A percentile compares a stretch with the other conserved stretches of the same genome.
These are phyloP conservation scores for Rhamnusium bicolor DNA, from an alignment of 2,888 invertebrate species.

Conservation along the genomic window DNA sequence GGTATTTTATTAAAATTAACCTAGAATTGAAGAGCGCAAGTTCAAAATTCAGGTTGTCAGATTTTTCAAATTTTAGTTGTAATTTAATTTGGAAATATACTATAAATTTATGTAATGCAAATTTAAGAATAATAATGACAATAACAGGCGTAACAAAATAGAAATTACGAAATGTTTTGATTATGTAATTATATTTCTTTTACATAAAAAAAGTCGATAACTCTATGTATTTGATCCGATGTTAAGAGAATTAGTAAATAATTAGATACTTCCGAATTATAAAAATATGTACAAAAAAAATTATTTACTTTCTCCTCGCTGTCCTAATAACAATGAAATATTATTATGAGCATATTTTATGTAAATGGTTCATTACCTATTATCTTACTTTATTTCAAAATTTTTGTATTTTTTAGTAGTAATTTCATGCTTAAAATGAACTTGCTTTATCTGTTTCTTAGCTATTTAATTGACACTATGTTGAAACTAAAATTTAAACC, in stretches of 20 bases:
- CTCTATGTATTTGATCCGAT: not conserved
- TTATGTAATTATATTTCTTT: not conserved
- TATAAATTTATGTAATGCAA: not conserved
- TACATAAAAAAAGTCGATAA: not conserved
- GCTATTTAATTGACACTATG: not conserved
- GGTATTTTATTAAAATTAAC: not conserved
- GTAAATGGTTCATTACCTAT: conserved; percentile 7
- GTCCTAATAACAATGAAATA: not conserved
- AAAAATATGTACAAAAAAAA: not conserved
- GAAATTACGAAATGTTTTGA: not conserved
- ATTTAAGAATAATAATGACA: not conserved
- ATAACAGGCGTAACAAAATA: not conserved
- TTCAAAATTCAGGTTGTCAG: not conserved
- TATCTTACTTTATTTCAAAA: not conserved
- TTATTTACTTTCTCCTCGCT: conserved; percentile 1
- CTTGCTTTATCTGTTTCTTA: not conserved
- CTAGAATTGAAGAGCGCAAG: not conserved
- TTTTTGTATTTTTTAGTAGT: not conserved
- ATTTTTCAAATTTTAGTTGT: not conserved
- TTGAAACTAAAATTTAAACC: not conserved
- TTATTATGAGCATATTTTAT: not conserved
- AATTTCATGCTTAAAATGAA: conserved; percentile 10
- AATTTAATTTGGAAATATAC: not conserved
- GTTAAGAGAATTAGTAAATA: not conserved
- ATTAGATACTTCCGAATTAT: not conserved